phyloP scores from a whole-genome alignment of 2,888 invertebrate genomes.

The Drosophila niveifrons region DNA sequence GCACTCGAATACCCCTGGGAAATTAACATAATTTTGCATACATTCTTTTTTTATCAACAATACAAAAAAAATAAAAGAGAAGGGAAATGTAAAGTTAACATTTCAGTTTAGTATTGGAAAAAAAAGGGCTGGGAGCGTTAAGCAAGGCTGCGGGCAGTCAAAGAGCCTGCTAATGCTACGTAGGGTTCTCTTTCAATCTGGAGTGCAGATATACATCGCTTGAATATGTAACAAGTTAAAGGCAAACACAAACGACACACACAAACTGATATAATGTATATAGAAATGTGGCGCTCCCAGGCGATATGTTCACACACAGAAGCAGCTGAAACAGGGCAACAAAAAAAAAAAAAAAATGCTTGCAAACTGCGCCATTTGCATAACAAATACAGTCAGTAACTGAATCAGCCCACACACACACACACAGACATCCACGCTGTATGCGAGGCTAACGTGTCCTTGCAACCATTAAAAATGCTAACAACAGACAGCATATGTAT shows the following conservation, averaged over 20 bases:
- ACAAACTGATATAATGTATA: slow-evolving; percentile 21
- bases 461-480: slow-evolving; percentile 77
- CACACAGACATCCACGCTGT: slow-evolving; percentile 1
- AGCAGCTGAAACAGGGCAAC: slow-evolving; percentile 5
- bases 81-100: slow-evolving; percentile 25
- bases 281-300: slow-evolving; percentile 41
- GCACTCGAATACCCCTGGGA: slow-evolving; percentile 72
- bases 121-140: slow-evolving; percentile 1
- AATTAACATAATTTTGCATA: slow-evolving; percentile 75
- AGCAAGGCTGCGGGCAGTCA: slow-evolving; percentile 9
- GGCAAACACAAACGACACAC: slow-evolving; percentile 63
- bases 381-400: slow-evolving; percentile 79
- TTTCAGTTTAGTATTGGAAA: slow-evolving; percentile 8
- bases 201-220: slow-evolving; percentile 71
- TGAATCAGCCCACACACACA: slow-evolving; percentile 59
- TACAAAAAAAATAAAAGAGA: slow-evolving; percentile 10
- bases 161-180: slow-evolving; percentile 53
- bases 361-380: slow-evolving; percentile 74
- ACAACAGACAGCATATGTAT: slow-evolving; percentile 63
- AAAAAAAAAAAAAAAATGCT: slow-evolving; percentile 49
- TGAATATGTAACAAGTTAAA: slow-evolving; percentile 79
- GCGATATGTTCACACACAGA: slow-evolving; percentile 36
- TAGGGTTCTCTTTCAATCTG: slow-evolving; percentile 47
- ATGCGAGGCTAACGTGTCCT: slow-evolving; percentile 61
- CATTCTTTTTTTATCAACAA: slow-evolving; percentile 58